Evolutionary conservation across 2,888 invertebrate genomes (phyloP), one percentile per base, ranked within the genome.

Genomic region (Amphipyra tragopoginis): DNA sequence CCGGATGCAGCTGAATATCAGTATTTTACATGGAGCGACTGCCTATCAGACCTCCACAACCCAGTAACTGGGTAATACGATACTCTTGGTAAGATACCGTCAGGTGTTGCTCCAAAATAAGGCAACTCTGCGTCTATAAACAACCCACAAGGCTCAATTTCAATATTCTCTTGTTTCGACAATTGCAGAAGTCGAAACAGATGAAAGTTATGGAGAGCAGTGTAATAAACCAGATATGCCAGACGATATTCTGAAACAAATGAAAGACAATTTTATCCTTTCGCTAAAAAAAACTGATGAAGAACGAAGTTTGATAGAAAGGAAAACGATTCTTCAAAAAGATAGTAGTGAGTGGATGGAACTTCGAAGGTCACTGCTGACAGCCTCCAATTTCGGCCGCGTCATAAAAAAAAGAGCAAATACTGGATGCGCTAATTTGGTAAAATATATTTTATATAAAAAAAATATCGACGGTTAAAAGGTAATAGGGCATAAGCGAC

Each of bases 51-150:
- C n/a, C n/a, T n/a, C n/a, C n/a, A n/a, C n/a, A n/a, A n/a, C n/a
- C n/a, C n/a, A n/a, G n/a, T n/a, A n/a, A n/a, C n/a, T n/a, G n/a
- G n/a, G n/a, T n/a, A n/a, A n/a, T n/a, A n/a, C n/a, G n/a, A n/a
- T n/a, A n/a, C n/a, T n/a, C 67, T 26, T 58, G 21, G n/a, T 52
- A 59, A n/a, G 8, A 67, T 36, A 11, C 69, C 69, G 43, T 75
- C 69, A 11, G 72, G 69, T 13, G 69, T 53, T 34, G 72, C 69
- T 11, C 72, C 75, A n/a, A 75, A 38, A 64, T 61, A 69, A 11
- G 54, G 54, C 1, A 50, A 54, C 38, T 59, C 13, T 55, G 55
- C 13, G 36, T 77, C 72, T 26, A 77, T 68, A 51, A 73, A 77
- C 2, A 77, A 49, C 3, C 72, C 73, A 54, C 72, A 75, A n/a